Evolutionary conservation across 2,888 invertebrate species (phyloP).

Genomic region (Germaria angustata): DNA sequence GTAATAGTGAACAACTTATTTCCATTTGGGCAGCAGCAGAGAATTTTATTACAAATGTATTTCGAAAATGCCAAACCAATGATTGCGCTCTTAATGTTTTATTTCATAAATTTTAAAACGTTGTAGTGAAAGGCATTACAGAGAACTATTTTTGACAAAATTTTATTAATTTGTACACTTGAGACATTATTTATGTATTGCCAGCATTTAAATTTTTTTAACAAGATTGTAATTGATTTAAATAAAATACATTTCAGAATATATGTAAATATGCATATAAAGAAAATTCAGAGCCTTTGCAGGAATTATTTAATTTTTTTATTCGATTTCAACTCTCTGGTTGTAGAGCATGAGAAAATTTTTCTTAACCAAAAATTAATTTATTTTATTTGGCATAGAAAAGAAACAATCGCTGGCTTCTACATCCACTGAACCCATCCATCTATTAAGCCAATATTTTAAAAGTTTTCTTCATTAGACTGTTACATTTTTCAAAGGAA

Average conservation of each 20-base stretch:
- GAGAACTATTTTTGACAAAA: background rate
- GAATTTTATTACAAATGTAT: too few species aligned
- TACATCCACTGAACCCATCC: background rate
- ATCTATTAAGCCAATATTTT: slow-evolving; percentile 23
- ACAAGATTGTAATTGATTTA: background rate
- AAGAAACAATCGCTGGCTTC: background rate
- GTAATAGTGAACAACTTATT: too few species aligned
- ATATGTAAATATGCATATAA: background rate
- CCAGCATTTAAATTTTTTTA: too few species aligned
- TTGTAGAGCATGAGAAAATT: background rate
- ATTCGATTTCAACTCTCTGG: background rate
- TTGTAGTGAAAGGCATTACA: too few species aligned
- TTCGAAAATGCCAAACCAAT: too few species aligned
- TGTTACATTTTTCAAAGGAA: background rate
- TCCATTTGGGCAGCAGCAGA: too few species aligned
- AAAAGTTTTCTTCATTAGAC: background rate
- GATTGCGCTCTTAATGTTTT: too few species aligned
- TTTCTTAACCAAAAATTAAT: slow-evolving; percentile 11
- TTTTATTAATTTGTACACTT: background rate
- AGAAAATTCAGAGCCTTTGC: background rate
- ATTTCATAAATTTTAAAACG: too few species aligned
- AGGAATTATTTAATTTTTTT: slow-evolving; percentile 17
- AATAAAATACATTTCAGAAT: background rate
- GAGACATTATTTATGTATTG: background rate
- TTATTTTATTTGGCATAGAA: slow-evolving; percentile 25